These are phyloP conservation scores for Biston betularia DNA, from an alignment of 2,888 invertebrate species.

Conservation along the genomic window DNA sequence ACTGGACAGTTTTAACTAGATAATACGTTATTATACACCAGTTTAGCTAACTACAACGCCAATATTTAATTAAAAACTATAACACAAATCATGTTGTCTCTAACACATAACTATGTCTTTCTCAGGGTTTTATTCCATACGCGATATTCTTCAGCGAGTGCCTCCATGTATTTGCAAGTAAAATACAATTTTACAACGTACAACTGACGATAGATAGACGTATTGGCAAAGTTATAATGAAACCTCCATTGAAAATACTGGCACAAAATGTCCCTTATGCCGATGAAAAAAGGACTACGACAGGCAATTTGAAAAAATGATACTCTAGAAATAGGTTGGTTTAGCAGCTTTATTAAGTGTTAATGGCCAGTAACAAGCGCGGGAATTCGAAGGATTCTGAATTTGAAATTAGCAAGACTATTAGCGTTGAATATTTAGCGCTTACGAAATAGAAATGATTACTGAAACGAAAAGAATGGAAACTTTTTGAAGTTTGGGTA, in stretches of 20 bases:
- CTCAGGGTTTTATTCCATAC: too few relatives aligned
- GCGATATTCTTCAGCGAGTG: too few relatives aligned
- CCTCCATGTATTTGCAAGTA: conserved; percentile 61
- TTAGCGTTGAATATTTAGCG: neutral
- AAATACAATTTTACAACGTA: conserved; percentile 55
- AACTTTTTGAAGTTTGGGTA: too few relatives aligned
- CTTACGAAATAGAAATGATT: too few relatives aligned
- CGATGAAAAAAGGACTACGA: conserved; percentile 5
- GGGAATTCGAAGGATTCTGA: conserved; percentile 33
- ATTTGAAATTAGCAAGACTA: conserved; percentile 19
- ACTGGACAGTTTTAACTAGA: too few relatives aligned
- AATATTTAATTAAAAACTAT: too few relatives aligned
- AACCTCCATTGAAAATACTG: neutral
- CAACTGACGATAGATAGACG: too few relatives aligned
- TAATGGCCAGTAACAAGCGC: conserved; percentile 50
- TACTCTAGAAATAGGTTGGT: neutral
- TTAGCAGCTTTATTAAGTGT: conserved; percentile 38
- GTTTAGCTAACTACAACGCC: too few relatives aligned
- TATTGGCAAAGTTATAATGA: conserved; percentile 17
- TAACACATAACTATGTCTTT: too few relatives aligned
- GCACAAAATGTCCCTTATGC: neutral
- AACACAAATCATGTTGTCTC: too few relatives aligned
- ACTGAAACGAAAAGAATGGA: too few relatives aligned
- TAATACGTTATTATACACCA: too few relatives aligned
- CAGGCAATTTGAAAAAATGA: neutral